phyloP scores from a whole-genome alignment of 2,888 invertebrate genomes.

The Tenthredo livida region DNA sequence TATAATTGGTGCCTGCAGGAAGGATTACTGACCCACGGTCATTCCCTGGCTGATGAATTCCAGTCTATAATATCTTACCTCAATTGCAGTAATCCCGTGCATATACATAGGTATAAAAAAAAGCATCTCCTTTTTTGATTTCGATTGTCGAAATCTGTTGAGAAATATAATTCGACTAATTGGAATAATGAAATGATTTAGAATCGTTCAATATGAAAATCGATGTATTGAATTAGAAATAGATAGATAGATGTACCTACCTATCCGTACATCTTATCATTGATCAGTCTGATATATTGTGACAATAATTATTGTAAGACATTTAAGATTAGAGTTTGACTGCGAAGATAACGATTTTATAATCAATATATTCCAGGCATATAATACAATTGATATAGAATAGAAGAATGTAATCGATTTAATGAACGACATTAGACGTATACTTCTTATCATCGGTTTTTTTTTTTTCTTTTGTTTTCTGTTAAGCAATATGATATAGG shows the following conservation, averaged over 20 bases:
- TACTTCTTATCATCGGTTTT: background rate
- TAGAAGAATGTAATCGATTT: background rate
- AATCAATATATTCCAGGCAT: background rate
- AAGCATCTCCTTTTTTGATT: no score
- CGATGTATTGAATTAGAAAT: background rate
- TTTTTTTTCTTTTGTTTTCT: no score
- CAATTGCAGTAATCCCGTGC: background rate
- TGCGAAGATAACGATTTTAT: background rate
- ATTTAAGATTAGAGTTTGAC: background rate
- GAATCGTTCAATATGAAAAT: background rate
- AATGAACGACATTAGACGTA: background rate
- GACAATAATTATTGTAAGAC: background rate
- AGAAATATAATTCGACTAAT: no score
- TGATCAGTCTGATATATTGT: background rate
- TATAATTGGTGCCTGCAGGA: slow-evolving; percentile 3
- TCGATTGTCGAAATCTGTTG: no score
- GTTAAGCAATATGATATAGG: background rate
- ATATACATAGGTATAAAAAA: no score
- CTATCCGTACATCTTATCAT: background rate
- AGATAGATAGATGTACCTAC: background rate
- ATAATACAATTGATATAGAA: background rate
- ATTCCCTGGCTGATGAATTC: background rate
- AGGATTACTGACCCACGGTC: background rate
- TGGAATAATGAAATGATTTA: no score
- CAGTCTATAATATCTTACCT: no score